Percentiles rank a stretch among this genome's conserved stretches.
Conservation (phyloP, 2,113 vertebrate genomes). For the Epinephelus cyanopodus region DNA sequence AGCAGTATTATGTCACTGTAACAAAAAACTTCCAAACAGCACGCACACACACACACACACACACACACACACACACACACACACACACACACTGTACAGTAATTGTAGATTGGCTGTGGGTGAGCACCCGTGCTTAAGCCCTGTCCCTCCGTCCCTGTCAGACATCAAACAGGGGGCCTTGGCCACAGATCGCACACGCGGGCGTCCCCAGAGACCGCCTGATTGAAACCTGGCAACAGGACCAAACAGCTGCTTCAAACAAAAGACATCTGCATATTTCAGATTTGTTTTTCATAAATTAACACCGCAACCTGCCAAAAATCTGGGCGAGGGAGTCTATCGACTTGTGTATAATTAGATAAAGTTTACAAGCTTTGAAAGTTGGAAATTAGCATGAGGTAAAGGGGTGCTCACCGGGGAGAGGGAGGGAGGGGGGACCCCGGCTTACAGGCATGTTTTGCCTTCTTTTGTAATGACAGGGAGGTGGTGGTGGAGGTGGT, state of each 20-base stretch:
- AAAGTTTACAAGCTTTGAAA: constrained; percentile 99
- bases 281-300: constrained; percentile 99
- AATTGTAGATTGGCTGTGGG: constrained; percentile 36
- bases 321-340: constrained; percentile 90
- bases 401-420: constrained; percentile 88
- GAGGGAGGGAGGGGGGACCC: constrained; percentile 56
- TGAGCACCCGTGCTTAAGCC: constrained; percentile 52
- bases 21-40: not conserved
- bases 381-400: constrained; percentile 90
- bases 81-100: constrained; percentile 52
- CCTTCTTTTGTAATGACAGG: constrained; percentile 41
- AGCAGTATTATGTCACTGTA: constrained; percentile 6
- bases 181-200: constrained; percentile 83
- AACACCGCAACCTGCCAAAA: constrained; percentile 97
- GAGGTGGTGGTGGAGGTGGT: not conserved
- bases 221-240: constrained; percentile 98
- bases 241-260: constrained; percentile 99
- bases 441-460: constrained; percentile 57
- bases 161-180: constrained; percentile 88
- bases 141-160: constrained; percentile 78
- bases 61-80: constrained; percentile 34
- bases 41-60: constrained; percentile 13
- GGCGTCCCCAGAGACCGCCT: constrained; percentile 88
- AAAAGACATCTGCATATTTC: constrained; percentile 99
- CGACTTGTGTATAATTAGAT: constrained; percentile 93